A percentile compares a stretch with the other conserved stretches of the same genome.
These are phyloP conservation scores for Bucorvus abyssinicus DNA, from an alignment of 2,797 vertebrate genomes.

Conservation along the genomic window DNA sequence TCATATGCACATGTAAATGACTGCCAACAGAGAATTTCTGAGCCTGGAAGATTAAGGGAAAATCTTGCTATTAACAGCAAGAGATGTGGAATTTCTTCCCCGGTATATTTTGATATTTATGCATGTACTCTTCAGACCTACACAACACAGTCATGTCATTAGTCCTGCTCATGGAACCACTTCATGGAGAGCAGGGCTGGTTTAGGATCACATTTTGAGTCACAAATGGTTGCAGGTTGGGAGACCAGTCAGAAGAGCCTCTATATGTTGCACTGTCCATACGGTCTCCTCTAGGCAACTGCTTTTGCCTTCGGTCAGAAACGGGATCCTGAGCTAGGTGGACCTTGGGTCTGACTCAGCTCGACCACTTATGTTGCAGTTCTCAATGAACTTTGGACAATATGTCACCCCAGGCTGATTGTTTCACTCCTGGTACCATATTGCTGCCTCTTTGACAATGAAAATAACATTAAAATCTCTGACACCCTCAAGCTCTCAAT, in stretches of 20 bases:
- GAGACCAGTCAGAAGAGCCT: background rate
- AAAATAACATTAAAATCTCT: background rate
- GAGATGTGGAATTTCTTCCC: background rate
- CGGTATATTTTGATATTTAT: background rate
- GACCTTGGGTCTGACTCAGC: background rate
- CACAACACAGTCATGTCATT: background rate
- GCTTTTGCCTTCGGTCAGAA: background rate
- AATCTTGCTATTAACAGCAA: background rate
- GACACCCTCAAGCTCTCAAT: background rate
- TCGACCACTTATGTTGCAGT: background rate
- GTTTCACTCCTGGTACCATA: background rate
- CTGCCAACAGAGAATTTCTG: background rate
- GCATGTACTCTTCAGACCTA: background rate
- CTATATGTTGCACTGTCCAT: background rate
- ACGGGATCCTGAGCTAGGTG: background rate
- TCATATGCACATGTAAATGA: background rate
- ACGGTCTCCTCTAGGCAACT: background rate
- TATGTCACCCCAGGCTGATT: accelerated
- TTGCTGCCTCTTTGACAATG: background rate
- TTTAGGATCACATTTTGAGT: background rate
- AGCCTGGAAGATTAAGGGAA: background rate
- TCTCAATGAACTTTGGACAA: background rate
- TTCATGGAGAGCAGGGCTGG: background rate
- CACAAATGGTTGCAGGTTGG: background rate
- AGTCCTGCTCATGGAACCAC: background rate